Evolutionary conservation across 2,888 invertebrate species (phyloP), one percentile per base, ranked within the genome.

Genomic region (Cosmia trapezina): DNA sequence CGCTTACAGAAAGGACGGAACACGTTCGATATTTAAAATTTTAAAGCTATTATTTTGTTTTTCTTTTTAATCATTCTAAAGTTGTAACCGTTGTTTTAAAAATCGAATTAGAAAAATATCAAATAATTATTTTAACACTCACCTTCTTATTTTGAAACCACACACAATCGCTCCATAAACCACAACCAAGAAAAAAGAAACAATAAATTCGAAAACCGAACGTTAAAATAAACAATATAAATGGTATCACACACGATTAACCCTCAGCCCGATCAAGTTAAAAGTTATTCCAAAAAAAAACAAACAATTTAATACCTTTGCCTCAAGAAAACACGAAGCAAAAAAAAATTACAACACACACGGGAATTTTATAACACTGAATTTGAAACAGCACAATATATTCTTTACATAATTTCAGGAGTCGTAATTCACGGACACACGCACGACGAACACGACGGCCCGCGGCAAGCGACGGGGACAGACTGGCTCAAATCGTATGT

Each of bases 401-500:
- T 64, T 76, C 78, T 78, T 81, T 81, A 75, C 70, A 83, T 73
- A 70, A 80, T 78, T 82, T 77, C 59, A 70, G 69, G 63, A 74
- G 82, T 77, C 87, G 87, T 87, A 85, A 81, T 76, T 70, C 59
- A 56, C 65, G 67, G 57, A 17, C 14, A 51, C 59, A 53, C 61
- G 64, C 62, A 57, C 54, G 67, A 5, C 0, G 12, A 4, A 64
- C 61, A 78, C 87, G 56, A 80, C 83, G 74, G 74, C 62, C 64
- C 86, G 61, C 64, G 43, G 14, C 81, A 45, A 60, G n/a, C 14
- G 49, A 14, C 83, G 78, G 73, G 74, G 76, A 66, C 59, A 76
- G 73, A 90, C 90, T 90, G 86, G 81, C 41, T 41, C 66, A 69
- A 80, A 61, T 68, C 75, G 70, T 37, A 70, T 76, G 70, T 83